phyloP scores from a whole-genome alignment of 1,140 invertebrate genomes.

The Brachionus angularis region DNA sequence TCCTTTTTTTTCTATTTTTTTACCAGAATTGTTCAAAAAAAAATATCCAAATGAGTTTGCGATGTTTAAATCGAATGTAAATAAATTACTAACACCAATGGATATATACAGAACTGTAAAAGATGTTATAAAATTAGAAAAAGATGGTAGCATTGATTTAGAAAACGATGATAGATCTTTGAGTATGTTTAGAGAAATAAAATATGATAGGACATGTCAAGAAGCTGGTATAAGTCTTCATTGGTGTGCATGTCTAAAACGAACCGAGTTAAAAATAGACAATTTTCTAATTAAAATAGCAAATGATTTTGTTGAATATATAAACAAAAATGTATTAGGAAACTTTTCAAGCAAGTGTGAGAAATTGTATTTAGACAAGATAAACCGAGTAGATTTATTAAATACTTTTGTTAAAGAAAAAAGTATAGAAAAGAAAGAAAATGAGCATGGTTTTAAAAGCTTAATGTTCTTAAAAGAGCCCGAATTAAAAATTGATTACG shows the following conservation, averaged over 20 bases:
- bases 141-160: no score
- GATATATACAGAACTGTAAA: not conserved
- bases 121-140: not conserved
- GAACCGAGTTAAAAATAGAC: constrained; percentile 62
- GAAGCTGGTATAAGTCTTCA: constrained; percentile 83
- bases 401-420: constrained; percentile 65
- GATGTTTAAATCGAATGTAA: constrained; percentile 60
- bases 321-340: constrained; percentile 65
- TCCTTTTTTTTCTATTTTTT: constrained; percentile 73
- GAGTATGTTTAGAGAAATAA: constrained; percentile 64
- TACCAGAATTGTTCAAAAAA: constrained; percentile 67
- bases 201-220: constrained; percentile 69
- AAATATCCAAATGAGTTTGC: constrained; percentile 63
- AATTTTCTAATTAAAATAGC: constrained; percentile 58
- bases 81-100: not conserved
- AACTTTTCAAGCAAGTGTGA: constrained; percentile 65
- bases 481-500: constrained; percentile 52
- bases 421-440: constrained; percentile 74
- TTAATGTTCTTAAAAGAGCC: not conserved
- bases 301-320: constrained; percentile 62
- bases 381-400: constrained; percentile 68
- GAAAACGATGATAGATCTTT: not conserved
- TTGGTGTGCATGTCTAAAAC: constrained; percentile 85
- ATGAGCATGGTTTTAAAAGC: constrained; percentile 65
- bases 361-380: constrained; percentile 61